phyloP scores from a whole-genome alignment of 2,888 invertebrate species.

The Polydrusus cervinus region DNA sequence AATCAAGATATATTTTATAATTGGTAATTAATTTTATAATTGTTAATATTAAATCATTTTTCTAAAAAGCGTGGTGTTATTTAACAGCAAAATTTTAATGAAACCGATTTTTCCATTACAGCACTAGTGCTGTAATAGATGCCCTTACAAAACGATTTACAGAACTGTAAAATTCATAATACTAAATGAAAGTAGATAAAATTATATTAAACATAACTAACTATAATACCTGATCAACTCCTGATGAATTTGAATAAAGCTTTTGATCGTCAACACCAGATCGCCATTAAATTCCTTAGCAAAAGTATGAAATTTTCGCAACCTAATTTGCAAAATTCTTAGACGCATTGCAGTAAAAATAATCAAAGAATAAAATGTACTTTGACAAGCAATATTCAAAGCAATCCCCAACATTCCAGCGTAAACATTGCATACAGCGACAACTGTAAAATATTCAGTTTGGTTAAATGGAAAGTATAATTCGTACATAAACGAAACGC shows the following conservation, averaged over 20 bases:
- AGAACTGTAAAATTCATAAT: no score
- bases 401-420: constrained; percentile 4
- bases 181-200: no score
- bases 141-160: no score
- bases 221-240: neutral
- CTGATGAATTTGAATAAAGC: neutral
- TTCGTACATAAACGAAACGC: constrained; percentile 24
- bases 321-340: constrained; percentile 2
- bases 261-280: neutral
- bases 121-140: no score
- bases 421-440: constrained; percentile 16
- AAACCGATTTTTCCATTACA: no score
- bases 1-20: no score
- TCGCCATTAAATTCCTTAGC: neutral
- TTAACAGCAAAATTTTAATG: no score
- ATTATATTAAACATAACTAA: no score
- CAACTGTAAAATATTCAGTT: constrained; percentile 5
- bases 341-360: constrained; percentile 24
- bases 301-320: constrained; percentile 3
- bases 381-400: constrained; percentile 4
- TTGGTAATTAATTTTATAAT: no score
- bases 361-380: constrained; percentile 10
- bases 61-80: no score
- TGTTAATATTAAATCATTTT: no score
- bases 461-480: constrained; percentile 16